phyloP scores from a whole-genome alignment of 2,888 invertebrate species.

The Xiphydria camelus region DNA sequence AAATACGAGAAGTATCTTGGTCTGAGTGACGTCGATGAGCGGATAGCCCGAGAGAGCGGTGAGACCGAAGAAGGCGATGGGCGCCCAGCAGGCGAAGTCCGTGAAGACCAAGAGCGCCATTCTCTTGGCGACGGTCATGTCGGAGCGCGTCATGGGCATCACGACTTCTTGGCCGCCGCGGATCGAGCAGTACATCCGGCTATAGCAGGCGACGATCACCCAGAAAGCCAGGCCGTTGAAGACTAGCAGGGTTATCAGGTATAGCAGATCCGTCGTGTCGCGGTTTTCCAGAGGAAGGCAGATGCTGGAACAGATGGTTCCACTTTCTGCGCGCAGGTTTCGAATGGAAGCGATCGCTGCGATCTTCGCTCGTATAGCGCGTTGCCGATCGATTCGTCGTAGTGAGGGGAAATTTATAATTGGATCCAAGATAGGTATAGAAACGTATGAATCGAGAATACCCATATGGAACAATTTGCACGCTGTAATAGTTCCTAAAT shows the following conservation, averaged over 20 bases:
- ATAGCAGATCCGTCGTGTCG: conserved; percentile 61
- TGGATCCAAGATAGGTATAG: too few relatives aligned
- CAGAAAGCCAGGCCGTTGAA: conserved; percentile 68
- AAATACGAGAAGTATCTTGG: conserved; percentile 66
- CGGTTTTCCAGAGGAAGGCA: conserved; percentile 68
- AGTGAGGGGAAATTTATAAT: too few relatives aligned
- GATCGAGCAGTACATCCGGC: conserved; percentile 66
- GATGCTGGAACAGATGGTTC: conserved; percentile 59
- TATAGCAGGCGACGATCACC: conserved; percentile 67
- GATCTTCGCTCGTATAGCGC: too few relatives aligned
- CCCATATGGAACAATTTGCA: too few relatives aligned
- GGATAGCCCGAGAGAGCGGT: conserved; percentile 67
- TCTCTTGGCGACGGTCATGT: conserved; percentile 64
- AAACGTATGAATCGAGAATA: too few relatives aligned
- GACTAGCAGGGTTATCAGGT: conserved; percentile 62
- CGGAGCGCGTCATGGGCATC: conserved; percentile 56
- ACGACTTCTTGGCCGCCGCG: conserved; percentile 33
- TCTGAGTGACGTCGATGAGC: conserved; percentile 62
- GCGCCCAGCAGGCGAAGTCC: conserved; percentile 67
- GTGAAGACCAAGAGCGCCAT: conserved; percentile 72
- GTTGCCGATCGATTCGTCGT: too few relatives aligned
- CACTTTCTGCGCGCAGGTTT: too few relatives aligned
- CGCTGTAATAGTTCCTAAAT: too few relatives aligned
- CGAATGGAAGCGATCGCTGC: too few relatives aligned
- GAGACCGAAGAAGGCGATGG: conserved; percentile 69